These are phyloP conservation scores for Lates japonicus DNA, from an alignment of 2,797 vertebrate species.

Conservation along the genomic window DNA sequence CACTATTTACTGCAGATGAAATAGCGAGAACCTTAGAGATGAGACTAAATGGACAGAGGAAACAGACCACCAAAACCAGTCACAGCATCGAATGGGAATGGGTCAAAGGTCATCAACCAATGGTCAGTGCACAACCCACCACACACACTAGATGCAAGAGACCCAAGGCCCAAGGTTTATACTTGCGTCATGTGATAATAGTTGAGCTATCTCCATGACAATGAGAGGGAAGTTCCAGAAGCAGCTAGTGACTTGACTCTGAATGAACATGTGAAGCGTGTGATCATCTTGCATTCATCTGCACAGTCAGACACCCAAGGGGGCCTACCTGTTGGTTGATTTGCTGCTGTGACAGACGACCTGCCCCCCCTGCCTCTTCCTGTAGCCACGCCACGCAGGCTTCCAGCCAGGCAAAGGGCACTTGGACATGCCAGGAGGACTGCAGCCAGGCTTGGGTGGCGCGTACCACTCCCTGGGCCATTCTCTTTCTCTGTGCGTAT, in stretches of 20 bases:
- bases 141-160: background rate
- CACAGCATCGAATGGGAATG: too few relatives aligned
- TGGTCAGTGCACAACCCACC: background rate
- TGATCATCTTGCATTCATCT: background rate
- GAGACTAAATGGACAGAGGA: background rate
- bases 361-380: constrained; percentile 87
- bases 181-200: background rate
- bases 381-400: constrained; percentile 95
- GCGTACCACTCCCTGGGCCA: constrained; percentile 74
- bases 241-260: background rate
- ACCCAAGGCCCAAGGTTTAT: background rate
- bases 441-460: constrained; percentile 91
- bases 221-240: background rate
- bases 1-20: background rate
- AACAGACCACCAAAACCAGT: background rate
- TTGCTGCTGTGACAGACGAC: constrained; percentile 89
- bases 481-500: constrained; percentile 33
- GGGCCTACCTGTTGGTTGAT: constrained; percentile 80
- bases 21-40: background rate
- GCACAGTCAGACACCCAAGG: background rate
- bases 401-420: constrained; percentile 92
- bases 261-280: background rate
- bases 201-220: background rate
- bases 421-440: constrained; percentile 91
- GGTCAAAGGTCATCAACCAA: background rate